Evolutionary conservation across 2,888 invertebrate genomes (phyloP), one percentile per base, ranked within the genome.

Genomic region (Meloe dianella): DNA sequence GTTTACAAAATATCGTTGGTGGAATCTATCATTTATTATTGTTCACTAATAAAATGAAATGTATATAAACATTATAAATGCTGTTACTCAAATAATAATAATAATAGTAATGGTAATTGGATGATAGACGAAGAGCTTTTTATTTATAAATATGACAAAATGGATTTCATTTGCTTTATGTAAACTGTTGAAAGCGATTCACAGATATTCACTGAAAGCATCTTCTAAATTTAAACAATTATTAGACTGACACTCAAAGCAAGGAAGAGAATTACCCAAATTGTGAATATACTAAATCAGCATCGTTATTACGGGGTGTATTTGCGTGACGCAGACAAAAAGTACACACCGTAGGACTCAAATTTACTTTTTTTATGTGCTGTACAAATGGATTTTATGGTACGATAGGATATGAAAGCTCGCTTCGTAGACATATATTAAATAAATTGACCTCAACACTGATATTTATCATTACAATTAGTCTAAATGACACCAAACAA

Each of bases 111-210:
- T 59, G 57, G 54, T 54, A 60, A 66, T 62, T 62, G 58, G 51
- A 62, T 61, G 58, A 58, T 38, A 24, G 59, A 60, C 35, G 61
- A 60, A 59, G 51, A 66, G 61, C 38, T 64, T 62, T 57, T 63
- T 66, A 70, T 72, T 70, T 70, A 67, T 70, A 72, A 72, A 72
- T 72, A 72, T 72, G 72, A 72, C 72, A 70, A 67, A 70, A 68
- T 63, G 64, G 68, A 72, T 69, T 72, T 63, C 47, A 20, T 47
- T 47, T 47, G 1, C 20, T 47, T n/a, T 20, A 47, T 64, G 47
- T 63, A 66, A 66, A 66, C 66, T 66, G 66, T 66, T 63, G 57
- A 66, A 10, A 47, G 41, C 22, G 38, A 47, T 17, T 14, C 9
- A 29, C 61, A 58, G 22, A 38, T 30, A 24, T 30, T 61, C n/a